Evolutionary conservation across 2,113 vertebrate genomes (phyloP).

Genomic region (Raja brachyura): DNA sequence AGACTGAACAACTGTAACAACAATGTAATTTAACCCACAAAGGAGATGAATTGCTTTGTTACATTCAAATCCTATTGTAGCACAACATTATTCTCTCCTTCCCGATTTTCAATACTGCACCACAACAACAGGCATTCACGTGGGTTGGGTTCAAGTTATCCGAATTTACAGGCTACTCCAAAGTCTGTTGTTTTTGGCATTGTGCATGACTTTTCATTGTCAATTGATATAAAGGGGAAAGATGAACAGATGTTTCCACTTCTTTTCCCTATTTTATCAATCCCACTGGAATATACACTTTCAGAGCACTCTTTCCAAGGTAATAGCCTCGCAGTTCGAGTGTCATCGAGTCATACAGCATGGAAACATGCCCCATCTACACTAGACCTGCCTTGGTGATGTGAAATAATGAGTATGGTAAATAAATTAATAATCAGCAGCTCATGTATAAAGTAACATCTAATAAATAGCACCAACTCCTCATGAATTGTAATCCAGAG

Average conservation of each 20-base stretch:
- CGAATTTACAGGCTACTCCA: background rate
- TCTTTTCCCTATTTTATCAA: background rate
- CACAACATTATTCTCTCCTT: background rate
- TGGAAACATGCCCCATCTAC: no score
- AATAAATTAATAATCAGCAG: background rate
- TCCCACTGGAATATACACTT: background rate
- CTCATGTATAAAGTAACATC: background rate
- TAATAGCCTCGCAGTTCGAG: background rate
- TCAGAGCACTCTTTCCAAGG: background rate
- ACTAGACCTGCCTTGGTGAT: background rate
- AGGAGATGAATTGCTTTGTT: no score
- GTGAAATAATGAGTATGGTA: background rate
- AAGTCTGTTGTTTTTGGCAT: background rate
- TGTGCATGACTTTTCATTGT: background rate
- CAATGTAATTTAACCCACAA: background rate
- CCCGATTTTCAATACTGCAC: background rate
- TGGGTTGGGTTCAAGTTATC: background rate
- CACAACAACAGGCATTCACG: background rate
- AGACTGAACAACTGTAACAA: background rate
- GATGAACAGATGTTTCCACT: no score
- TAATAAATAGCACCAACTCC: background rate
- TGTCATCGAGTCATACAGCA: no score
- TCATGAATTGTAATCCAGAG: background rate
- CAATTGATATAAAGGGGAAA: background rate
- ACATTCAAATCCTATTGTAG: background rate